Evolutionary conservation across 1,140 invertebrate species (phyloP).

Genomic region (Marisa cornuarietis): DNA sequence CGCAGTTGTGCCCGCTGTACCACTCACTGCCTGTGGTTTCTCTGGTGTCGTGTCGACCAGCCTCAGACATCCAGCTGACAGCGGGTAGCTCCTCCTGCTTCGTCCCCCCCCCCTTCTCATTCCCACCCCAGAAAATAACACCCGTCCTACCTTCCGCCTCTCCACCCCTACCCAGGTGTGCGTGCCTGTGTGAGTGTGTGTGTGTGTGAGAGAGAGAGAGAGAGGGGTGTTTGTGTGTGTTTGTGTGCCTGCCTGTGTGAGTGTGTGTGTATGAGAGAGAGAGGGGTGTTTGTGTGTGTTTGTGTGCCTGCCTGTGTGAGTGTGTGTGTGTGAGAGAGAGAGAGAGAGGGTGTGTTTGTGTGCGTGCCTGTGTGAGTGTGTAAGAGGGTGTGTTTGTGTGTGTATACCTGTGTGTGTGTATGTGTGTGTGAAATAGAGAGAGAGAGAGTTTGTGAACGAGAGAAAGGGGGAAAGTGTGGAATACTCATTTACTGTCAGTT

Average conservation of each 20-base stretch:
- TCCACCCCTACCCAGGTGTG: not conserved
- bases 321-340: not conserved
- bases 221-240: conserved; percentile 6
- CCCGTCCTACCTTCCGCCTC: too few relatives aligned
- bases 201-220: not conserved
- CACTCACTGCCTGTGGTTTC: not conserved
- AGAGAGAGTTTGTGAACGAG: too few relatives aligned
- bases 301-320: too few relatives aligned
- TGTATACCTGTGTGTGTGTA: too few relatives aligned
- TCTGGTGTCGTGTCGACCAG: not conserved
- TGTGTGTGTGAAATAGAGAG: not conserved
- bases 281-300: too few relatives aligned
- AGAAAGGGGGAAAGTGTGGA: not conserved
- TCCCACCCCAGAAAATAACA: too few relatives aligned
- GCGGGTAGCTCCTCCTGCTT: not conserved
- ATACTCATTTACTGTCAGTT: not conserved
- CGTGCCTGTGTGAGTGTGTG: not conserved
- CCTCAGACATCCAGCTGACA: not conserved
- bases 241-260: not conserved
- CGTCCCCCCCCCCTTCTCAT: too few relatives aligned
- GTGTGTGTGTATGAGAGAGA: too few relatives aligned
- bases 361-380: too few relatives aligned
- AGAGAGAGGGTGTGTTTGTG: conserved; percentile 4
- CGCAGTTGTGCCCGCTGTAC: not conserved
- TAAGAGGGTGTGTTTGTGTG: too few relatives aligned